A percentile compares a stretch with the other conserved stretches of the same genome.
Evolutionary conservation across 2,113 vertebrate genomes (phyloP).

Genomic region (Pycnonotus jocosus): DNA sequence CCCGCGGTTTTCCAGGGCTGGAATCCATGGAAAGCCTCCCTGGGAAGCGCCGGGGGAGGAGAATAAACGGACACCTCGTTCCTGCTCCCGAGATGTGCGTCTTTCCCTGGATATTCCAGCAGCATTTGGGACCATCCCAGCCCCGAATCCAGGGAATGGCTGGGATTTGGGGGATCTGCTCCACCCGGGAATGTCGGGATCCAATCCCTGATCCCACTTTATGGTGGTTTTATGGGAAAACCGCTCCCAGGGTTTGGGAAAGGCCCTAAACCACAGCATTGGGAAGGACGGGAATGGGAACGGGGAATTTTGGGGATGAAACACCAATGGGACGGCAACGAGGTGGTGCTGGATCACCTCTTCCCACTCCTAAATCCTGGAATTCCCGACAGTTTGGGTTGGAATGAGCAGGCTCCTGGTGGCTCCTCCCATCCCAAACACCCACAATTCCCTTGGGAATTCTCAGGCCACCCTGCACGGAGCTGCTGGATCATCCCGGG

Average conservation of each 20-base stretch:
- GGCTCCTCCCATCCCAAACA: not conserved
- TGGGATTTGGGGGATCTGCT: not conserved
- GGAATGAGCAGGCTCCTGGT: not conserved
- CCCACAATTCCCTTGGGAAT: not conserved
- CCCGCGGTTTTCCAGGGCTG: not conserved
- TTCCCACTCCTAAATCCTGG: rapidly evolving
- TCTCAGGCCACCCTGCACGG: rapidly evolving
- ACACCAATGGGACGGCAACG: rapidly evolving
- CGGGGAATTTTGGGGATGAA: rapidly evolving
- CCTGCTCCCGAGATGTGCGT: rapidly evolving
- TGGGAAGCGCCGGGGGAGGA: not conserved
- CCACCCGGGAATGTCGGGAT: not conserved
- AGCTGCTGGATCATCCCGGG: rapidly evolving
- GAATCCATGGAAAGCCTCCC: not conserved
- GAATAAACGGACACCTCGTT: slow-evolving; percentile 16
- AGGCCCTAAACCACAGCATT: not conserved
- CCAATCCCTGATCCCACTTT: rapidly evolving
- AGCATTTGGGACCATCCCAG: rapidly evolving
- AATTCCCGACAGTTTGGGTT: not conserved
- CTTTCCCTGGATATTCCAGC: not conserved
- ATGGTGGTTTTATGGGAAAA: rapidly evolving
- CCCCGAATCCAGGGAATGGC: rapidly evolving
- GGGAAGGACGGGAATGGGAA: not conserved
- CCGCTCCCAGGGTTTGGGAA: rapidly evolving
- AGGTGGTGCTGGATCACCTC: not conserved